Evolutionary conservation across 1,140 invertebrate genomes (phyloP), one percentile per base, ranked within the genome.

Genomic region (Parasteatoda tepidariorum): DNA sequence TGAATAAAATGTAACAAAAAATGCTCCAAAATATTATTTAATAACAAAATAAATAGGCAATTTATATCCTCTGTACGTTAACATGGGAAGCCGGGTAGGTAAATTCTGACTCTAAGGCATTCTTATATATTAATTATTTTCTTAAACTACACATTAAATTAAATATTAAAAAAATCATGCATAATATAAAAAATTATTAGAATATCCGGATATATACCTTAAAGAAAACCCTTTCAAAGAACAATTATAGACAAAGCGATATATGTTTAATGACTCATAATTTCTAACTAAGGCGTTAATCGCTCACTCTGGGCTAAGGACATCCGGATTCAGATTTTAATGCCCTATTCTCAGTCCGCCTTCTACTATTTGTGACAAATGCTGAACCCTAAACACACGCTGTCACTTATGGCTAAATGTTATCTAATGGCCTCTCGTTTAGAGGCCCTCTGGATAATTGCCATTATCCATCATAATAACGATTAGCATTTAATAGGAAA

Each of bases 401-500:
- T 59, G 64, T 79, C 48, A 68, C 62, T 59, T 68, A 55, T 34
- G 76, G 76, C 64, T 68, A 67, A 79, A 79, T 79, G 76, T 68
- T 79, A 79, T 68, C 76, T 67, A 79, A 79, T 79, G 48, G 76
- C 62, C 31, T 28, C 76, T 79, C 76, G 64, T 79, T 79, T 68
- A 34, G 64, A 79, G 48, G 62, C 76, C 68, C 54, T 79, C 31
- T 24, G 62, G 64, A 68, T 79, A 79, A 79, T 79, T 54, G 76
- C 76, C 31, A 28, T 22, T 68, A 79, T 79, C 76, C 64, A 68
- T 79, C 62, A 68, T 68, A 79, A 68, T 68, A 68, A 79, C 66
- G 76, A 79, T 79, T 78, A 78, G 57, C 76, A 68, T 62, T 79
- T 79, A 79, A 79, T 79, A 79, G 64, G 34, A 57, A 79, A 68